These are phyloP conservation scores for Chiridota heheva DNA, from an alignment of 35 echinoderm and acorn worm species.

Conservation along the genomic window DNA sequence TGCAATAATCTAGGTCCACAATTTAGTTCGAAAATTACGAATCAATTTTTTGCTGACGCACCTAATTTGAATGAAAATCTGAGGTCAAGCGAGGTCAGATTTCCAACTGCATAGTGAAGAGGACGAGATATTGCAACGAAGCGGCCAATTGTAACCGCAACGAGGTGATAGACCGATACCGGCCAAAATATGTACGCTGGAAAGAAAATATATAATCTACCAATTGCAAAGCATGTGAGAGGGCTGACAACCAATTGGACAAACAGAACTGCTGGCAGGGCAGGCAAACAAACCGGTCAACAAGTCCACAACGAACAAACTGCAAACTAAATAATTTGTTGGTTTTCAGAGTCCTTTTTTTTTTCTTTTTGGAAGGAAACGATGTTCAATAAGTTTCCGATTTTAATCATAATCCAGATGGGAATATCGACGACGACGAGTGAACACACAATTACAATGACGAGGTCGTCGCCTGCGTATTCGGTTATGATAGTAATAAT, in stretches of 20 bases:
- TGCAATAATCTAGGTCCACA: no score
- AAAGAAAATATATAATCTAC: conserved; percentile 8
- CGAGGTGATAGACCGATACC: conserved; percentile 1
- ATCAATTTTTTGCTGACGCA: no score
- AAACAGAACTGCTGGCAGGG: conserved; percentile 12
- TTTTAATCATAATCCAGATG: conserved; percentile 2
- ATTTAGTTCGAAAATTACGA: no score
- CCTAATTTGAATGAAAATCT: no score
- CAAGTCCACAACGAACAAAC: conserved; percentile 16
- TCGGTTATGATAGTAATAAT: no score
- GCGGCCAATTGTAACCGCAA: conserved; percentile 13
- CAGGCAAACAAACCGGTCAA: conserved; percentile 17
- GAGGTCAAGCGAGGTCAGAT: no score
- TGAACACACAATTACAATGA: no score
- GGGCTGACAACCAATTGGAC: conserved; percentile 2
- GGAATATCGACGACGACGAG: no score
- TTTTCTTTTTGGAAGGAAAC: conserved; percentile 21
- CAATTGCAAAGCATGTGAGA: background rate
- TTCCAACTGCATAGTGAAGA: conserved; percentile 14
- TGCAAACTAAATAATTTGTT: conserved; percentile 14
- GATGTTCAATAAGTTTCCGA: conserved; percentile 55
- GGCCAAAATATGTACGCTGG: conserved; percentile 14
- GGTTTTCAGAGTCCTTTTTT: no score
- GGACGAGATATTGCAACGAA: conserved; percentile 32
- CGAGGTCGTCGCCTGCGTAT: no score